A percentile compares a stretch with the other conserved stretches of the same genome.
phyloP scores from a whole-genome alignment of 1,140 invertebrate species.

The Euglossa dilemma region DNA sequence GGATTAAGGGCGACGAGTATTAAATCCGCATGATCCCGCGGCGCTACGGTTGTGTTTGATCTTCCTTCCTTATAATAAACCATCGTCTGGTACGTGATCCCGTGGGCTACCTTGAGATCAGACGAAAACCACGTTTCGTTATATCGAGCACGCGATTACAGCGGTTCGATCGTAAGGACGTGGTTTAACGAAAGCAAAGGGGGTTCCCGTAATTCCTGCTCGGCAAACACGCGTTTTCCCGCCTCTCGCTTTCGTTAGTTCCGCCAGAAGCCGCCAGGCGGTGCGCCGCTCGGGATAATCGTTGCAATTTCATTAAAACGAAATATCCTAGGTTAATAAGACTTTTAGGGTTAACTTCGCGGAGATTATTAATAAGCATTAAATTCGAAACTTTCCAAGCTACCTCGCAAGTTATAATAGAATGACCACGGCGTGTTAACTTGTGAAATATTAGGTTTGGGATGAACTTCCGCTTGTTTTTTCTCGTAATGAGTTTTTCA shows the following conservation, averaged over 20 bases:
- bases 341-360: not conserved
- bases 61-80: constrained; percentile 46
- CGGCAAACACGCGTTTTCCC: constrained; percentile 43
- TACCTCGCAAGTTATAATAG: not conserved
- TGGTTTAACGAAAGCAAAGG: constrained; percentile 57
- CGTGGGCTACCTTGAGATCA: constrained; percentile 63
- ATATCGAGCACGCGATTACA: constrained; percentile 64
- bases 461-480: not conserved
- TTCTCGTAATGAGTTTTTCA: no score
- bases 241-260: not conserved
- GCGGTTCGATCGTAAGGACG: constrained; percentile 47
- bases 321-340: not conserved
- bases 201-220: constrained; percentile 54
- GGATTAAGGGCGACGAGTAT: not conserved
- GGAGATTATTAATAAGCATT: not conserved
- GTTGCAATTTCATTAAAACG: constrained; percentile 1
- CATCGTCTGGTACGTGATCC: constrained; percentile 63
- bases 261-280: not conserved
- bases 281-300: constrained; percentile 4
- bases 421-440: not conserved
- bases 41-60: constrained; percentile 32
- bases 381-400: not conserved
- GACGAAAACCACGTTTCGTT: constrained; percentile 61
- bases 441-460: not conserved
- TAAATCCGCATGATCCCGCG: not conserved